Evolutionary conservation across 2,797 vertebrate genomes (phyloP), one percentile per base, ranked within the genome.

Genomic region (Sebastes itinus): DNA sequence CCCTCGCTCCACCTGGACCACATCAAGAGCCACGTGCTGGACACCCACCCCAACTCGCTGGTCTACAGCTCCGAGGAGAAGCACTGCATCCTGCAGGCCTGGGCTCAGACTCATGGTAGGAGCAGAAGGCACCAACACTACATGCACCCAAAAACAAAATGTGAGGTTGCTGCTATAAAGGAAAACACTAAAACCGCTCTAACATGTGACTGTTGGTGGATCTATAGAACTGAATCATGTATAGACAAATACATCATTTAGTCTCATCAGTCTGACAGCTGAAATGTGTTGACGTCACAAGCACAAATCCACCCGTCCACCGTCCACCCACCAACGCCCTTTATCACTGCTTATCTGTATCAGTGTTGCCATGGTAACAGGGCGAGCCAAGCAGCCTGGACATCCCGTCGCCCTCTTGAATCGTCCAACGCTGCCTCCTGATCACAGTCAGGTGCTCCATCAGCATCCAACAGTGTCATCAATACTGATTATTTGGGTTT

Each of bases 1-100:
- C 97, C 97, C 67, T 98, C 97, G 0, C 95, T 98, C 12, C 97
- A 97, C 91, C 92, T 98, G 87, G 96, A 97, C 28, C 97, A 98
- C 95, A 97, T 98, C 87, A 97, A 97, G 85, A 95, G 95, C 84
- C 97, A 98, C 66, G 96, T 98, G 85, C 83, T 98, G 92, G 95
- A 97, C 80, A 95, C 94, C 28, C 97, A 98, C 92, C 97, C 97
- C 28, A 94, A 95, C 89, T 98, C 97, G 0, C 84, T 98, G 77
- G 95, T 97, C 65, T 97, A 96, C 94, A 97, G 95, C 71, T 94
- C 97, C 0, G 94, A 97, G 68, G 96, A 97, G 92, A 97, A 97
- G 84, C 96, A 96, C 89, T 94, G 96, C 81, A 94, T 98, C 91
- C 94, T 98, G 83, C 96, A 97, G 94, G 96, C 96, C 83, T 98